Evolutionary conservation across 2,113 vertebrate genomes (phyloP).

Genomic region (Rhadina sibilatrix): DNA sequence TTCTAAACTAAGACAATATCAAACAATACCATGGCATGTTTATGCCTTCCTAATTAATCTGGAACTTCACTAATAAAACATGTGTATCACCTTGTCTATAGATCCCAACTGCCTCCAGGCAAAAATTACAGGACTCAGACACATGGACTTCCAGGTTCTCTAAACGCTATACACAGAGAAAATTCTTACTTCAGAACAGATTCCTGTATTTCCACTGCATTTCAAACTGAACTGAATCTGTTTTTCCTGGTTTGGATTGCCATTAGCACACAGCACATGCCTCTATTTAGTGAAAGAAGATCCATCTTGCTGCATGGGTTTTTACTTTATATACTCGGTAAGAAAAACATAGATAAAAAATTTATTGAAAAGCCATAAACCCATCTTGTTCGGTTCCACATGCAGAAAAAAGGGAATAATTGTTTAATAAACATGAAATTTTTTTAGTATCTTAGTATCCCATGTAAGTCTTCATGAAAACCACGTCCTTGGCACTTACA

Average conservation of each 20-base stretch:
- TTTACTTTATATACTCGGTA: background rate
- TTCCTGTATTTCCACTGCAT: background rate
- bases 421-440: constrained; percentile 48
- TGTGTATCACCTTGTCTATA: background rate
- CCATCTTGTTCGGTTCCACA: background rate
- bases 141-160: background rate
- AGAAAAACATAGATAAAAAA: constrained; percentile 17
- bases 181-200: background rate
- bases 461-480: constrained; percentile 23
- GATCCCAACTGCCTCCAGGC: background rate
- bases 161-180: background rate
- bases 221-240: background rate
- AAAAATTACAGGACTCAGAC: background rate
- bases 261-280: background rate
- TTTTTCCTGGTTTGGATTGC: background rate
- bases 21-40: background rate
- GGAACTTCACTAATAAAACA: background rate
- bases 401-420: background rate
- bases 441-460: constrained; percentile 31
- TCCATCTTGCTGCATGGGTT: background rate
- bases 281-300: background rate
- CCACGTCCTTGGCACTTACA: background rate
- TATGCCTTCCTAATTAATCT: background rate
- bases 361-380: constrained; percentile 21
- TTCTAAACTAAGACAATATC: background rate